Evolutionary conservation across 2,797 vertebrate species (phyloP).

Genomic region (Coluber constrictor): DNA sequence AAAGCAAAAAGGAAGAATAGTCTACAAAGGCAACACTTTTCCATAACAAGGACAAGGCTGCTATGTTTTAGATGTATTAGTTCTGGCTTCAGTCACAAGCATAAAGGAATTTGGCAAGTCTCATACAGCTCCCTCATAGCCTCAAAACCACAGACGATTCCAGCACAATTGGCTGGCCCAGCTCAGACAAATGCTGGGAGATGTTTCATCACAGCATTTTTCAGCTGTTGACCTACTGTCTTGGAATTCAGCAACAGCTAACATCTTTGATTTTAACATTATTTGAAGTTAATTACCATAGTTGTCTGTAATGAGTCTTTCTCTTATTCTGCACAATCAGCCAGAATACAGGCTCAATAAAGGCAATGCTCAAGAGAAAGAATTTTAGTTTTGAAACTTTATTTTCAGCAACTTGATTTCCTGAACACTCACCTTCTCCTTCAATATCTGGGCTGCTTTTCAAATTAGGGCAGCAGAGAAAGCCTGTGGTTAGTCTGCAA

Average conservation of each 20-base stretch:
- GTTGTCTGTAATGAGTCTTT: neutral
- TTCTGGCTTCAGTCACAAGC: slow-evolving; percentile 39
- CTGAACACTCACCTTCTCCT: neutral
- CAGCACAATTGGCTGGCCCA: slow-evolving; percentile 28
- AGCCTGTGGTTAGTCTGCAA: neutral
- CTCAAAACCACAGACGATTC: slow-evolving; percentile 50
- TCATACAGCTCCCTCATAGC: slow-evolving; percentile 46
- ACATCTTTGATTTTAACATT: slow-evolving; percentile 12
- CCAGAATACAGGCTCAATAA: neutral
- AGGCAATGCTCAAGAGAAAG: neutral
- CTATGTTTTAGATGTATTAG: slow-evolving; percentile 23
- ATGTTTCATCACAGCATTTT: slow-evolving; percentile 31
- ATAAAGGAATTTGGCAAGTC: slow-evolving; percentile 55
- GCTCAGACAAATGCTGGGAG: neutral
- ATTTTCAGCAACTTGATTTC: slow-evolving; percentile 7
- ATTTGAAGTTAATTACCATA: neutral
- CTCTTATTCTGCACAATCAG: neutral
- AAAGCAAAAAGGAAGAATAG: slow-evolving; percentile 37
- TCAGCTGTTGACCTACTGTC: slow-evolving; percentile 29
- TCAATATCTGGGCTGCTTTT: neutral
- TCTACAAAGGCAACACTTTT: slow-evolving; percentile 43
- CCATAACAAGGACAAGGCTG: slow-evolving; percentile 34
- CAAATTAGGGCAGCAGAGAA: neutral
- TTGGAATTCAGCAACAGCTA: slow-evolving; percentile 22
- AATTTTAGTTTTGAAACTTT: neutral